phyloP scores from a whole-genome alignment of 2,797 vertebrate species.

The Halcyon leucocephala region DNA sequence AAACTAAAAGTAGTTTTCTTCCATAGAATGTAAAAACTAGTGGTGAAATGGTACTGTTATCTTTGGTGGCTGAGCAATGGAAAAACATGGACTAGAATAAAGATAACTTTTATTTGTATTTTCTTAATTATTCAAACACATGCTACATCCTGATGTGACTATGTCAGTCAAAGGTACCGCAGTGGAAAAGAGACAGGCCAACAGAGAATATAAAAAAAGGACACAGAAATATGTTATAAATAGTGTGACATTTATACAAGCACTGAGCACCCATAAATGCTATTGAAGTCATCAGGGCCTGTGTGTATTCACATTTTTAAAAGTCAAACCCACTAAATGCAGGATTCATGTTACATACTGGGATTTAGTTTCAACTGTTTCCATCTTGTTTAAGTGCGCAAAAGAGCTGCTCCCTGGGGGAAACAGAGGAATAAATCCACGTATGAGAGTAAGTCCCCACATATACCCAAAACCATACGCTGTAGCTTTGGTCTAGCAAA shows the following conservation, averaged over 20 bases:
- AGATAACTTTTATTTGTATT: conserved; percentile 46
- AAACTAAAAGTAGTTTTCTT: conserved; percentile 1
- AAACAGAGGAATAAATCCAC: not conserved
- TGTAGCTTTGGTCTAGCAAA: not conserved
- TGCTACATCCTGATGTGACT: conserved; percentile 34
- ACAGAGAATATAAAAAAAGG: conserved; percentile 59
- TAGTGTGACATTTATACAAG: conserved; percentile 70
- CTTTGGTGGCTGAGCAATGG: conserved; percentile 41
- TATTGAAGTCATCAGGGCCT: conserved; percentile 66
- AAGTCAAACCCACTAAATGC: conserved; percentile 22
- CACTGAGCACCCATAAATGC: conserved; percentile 64
- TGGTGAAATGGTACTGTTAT: not conserved
- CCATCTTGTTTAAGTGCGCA: conserved; percentile 17
- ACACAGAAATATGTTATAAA: conserved; percentile 65
- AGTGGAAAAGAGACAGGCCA: conserved; percentile 58
- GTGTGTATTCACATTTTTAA: conserved; percentile 18
- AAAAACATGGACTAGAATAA: conserved; percentile 57
- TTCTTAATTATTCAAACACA: conserved; percentile 55
- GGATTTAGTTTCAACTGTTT: conserved; percentile 51
- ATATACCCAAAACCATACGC: fast-evolving
- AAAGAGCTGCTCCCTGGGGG: conserved; percentile 33
- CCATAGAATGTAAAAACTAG: not conserved
- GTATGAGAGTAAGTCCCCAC: not conserved
- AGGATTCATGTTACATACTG: conserved; percentile 29
- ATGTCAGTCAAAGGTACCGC: conserved; percentile 7